Percentiles rank a stretch among this genome's conserved stretches.
phyloP scores from a whole-genome alignment of 2,888 invertebrate species.

The Heliconius ismenius region DNA sequence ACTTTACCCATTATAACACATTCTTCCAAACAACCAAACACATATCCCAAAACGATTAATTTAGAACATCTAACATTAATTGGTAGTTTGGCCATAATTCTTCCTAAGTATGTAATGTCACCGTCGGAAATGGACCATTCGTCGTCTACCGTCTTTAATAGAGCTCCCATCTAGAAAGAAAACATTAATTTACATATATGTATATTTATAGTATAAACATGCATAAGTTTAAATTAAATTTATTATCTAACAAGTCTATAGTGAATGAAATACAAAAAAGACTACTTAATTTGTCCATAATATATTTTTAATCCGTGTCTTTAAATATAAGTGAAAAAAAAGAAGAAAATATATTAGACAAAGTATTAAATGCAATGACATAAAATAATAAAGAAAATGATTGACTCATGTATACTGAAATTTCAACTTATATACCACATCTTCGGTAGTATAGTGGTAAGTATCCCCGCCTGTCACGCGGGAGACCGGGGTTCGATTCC shows the following conservation, averaged over 20 bases:
- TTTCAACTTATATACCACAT: background rate
- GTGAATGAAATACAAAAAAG: too few relatives aligned
- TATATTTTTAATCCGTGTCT: too few relatives aligned
- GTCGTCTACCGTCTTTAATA: slow-evolving; percentile 83
- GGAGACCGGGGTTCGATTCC: slow-evolving; percentile 84
- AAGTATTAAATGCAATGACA: background rate
- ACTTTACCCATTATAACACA: slow-evolving; percentile 88
- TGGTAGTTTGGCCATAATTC: slow-evolving; percentile 90
- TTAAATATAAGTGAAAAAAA: too few relatives aligned
- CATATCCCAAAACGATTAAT: slow-evolving; percentile 91
- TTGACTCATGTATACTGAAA: background rate
- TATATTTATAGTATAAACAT: too few relatives aligned
- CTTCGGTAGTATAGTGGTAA: slow-evolving; percentile 82
- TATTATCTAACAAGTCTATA: too few relatives aligned
- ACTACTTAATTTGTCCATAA: too few relatives aligned
- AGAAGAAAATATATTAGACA: background rate
- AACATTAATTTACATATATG: background rate
- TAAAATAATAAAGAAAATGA: background rate
- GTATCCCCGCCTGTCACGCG: slow-evolving; percentile 83
- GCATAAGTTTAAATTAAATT: too few relatives aligned
- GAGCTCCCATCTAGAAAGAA: slow-evolving; percentile 85
- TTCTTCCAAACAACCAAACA: slow-evolving; percentile 92
- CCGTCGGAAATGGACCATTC: slow-evolving; percentile 86
- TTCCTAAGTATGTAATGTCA: slow-evolving; percentile 92
- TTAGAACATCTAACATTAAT: slow-evolving; percentile 91